phyloP scores from a whole-genome alignment of 1,140 invertebrate genomes.

The Nephila pilipes region DNA sequence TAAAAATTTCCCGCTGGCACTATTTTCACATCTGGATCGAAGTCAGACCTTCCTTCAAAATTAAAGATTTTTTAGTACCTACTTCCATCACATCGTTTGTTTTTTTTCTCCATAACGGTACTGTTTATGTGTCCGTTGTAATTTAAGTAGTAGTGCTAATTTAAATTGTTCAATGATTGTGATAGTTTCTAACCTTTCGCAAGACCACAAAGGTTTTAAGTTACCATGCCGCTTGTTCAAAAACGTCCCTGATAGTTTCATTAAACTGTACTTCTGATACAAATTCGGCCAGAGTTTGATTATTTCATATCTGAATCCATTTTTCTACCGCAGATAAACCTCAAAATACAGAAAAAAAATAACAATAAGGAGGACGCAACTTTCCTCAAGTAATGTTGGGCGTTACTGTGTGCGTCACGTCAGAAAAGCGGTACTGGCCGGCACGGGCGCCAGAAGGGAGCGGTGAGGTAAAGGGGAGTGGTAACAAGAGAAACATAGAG shows the following conservation, averaged over 20 bases:
- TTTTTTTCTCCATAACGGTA: constrained; percentile 48
- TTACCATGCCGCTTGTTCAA: constrained; percentile 43
- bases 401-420: too few species aligned
- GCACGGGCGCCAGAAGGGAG: too few species aligned
- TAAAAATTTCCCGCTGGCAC: constrained; percentile 25
- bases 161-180: too few species aligned
- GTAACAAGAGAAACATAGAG: too few species aligned
- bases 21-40: constrained; percentile 63
- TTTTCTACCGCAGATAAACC: too few species aligned
- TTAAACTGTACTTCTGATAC: constrained; percentile 67
- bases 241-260: constrained; percentile 66
- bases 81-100: constrained; percentile 60
- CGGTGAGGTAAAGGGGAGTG: neutral
- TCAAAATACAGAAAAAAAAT: too few species aligned
- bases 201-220: too few species aligned
- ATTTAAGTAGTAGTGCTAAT: too few species aligned
- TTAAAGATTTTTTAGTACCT: constrained; percentile 50
- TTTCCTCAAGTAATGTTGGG: too few species aligned
- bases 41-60: constrained; percentile 58
- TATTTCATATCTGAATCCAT: neutral
- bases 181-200: too few species aligned
- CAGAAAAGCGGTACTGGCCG: neutral
- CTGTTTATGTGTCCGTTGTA: constrained; percentile 67
- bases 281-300: constrained; percentile 66
- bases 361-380: too few species aligned